A percentile compares a stretch with the other conserved stretches of the same genome.
These are phyloP conservation scores for Pelodytes ibericus DNA, from an alignment of 2,797 vertebrate species.

Conservation along the genomic window DNA sequence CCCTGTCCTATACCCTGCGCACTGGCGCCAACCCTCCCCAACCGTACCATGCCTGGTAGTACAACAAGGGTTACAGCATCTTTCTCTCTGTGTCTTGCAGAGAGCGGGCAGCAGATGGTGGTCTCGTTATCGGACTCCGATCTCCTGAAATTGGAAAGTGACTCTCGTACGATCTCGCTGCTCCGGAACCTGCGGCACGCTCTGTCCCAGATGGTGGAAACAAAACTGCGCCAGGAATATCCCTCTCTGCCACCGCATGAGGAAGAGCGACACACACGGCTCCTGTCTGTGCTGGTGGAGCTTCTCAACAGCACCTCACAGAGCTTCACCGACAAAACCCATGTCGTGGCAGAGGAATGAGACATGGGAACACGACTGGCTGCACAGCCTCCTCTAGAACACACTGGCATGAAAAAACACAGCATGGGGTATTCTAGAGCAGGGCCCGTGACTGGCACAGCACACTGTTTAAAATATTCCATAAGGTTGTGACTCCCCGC, in stretches of 20 bases:
- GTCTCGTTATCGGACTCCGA: conserved; percentile 80
- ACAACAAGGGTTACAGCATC: too few relatives aligned
- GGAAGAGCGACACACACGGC: conserved; percentile 79
- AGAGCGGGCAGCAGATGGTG: conserved; percentile 76
- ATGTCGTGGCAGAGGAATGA: conserved; percentile 49
- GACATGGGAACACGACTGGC: neutral
- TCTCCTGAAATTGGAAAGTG: conserved; percentile 83
- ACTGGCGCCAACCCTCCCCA: too few relatives aligned
- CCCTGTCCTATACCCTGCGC: too few relatives aligned
- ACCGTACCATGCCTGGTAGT: too few relatives aligned
- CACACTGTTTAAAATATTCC: too few relatives aligned
- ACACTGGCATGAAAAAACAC: too few relatives aligned
- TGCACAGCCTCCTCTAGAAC: too few relatives aligned
- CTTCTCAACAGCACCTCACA: conserved; percentile 81
- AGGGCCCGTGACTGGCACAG: too few relatives aligned
- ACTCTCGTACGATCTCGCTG: conserved; percentile 79
- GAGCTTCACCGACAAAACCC: conserved; percentile 63
- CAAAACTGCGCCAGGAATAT: conserved; percentile 77
- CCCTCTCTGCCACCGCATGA: conserved; percentile 59
- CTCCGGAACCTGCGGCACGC: conserved; percentile 86
- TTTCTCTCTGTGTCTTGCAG: conserved; percentile 63
- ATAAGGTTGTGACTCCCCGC: too few relatives aligned
- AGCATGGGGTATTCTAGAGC: too few relatives aligned
- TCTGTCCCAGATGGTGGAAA: conserved; percentile 87
- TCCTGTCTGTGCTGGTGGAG: conserved; percentile 84